Percentiles rank a stretch among this genome's conserved stretches.
Evolutionary conservation across 2,113 vertebrate species (phyloP).

Genomic region (Oncorhynchus keta): DNA sequence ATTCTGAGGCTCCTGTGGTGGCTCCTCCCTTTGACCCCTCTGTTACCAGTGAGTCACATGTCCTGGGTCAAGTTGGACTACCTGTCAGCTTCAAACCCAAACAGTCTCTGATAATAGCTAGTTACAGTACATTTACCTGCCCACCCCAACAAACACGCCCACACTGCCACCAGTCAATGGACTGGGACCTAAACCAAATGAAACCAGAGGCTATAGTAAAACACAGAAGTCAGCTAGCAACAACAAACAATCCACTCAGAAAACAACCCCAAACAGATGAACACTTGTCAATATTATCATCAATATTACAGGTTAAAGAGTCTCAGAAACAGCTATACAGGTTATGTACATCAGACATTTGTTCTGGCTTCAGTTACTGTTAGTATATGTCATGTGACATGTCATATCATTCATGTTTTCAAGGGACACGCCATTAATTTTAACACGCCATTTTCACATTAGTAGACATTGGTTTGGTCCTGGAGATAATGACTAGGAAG

Average conservation of each 20-base stretch:
- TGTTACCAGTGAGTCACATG: no score
- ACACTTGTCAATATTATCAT: constrained; percentile 61
- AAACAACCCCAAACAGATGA: constrained; percentile 38
- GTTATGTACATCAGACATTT: constrained; percentile 62
- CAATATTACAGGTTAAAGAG: constrained; percentile 60
- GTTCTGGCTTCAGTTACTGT: constrained; percentile 51
- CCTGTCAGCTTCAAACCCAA: not conserved
- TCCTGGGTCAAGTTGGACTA: no score
- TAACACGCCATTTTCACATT: no score
- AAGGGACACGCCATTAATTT: no score
- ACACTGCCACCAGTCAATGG: no score
- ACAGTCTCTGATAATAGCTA: constrained; percentile 6
- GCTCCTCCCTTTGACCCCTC: not conserved
- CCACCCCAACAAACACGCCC: not conserved
- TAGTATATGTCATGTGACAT: constrained; percentile 36
- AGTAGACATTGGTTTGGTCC: no score
- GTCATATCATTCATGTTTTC: constrained; percentile 23
- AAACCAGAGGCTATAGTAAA: constrained; percentile 32
- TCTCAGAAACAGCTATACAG: constrained; percentile 56
- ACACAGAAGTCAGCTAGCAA: constrained; percentile 38
- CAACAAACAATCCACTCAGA: constrained; percentile 39
- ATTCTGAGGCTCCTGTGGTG: not conserved
- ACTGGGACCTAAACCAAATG: constrained; percentile 15
- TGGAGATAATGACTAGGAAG: no score
- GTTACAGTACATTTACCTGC: not conserved